Percentiles rank a stretch among this genome's conserved stretches.
Evolutionary conservation across 1,140 invertebrate species (phyloP).

Genomic region (Euura saliciscinereae): DNA sequence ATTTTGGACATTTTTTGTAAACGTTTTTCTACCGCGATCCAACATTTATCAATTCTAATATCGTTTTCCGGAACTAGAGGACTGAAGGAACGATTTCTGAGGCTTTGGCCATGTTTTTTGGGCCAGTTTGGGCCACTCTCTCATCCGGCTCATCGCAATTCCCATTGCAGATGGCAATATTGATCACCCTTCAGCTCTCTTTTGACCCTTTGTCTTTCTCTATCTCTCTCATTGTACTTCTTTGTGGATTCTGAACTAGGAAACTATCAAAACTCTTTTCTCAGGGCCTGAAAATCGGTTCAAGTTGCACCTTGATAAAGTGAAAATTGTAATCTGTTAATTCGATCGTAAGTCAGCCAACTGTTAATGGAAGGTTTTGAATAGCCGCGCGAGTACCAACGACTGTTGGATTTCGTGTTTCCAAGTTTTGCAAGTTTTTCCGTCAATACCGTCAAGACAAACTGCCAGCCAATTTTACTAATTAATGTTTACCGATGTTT

Average conservation of each 20-base stretch:
- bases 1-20: background rate
- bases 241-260: conserved; percentile 12
- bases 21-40: background rate
- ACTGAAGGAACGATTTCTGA: too few species aligned
- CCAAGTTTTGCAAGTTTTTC: conserved; percentile 20
- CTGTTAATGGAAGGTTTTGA: background rate
- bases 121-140: background rate
- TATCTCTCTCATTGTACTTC: conserved; percentile 6
- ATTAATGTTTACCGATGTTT: conserved; percentile 27
- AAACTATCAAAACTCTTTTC: background rate
- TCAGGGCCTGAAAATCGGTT: background rate
- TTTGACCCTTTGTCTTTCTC: conserved; percentile 11
- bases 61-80: background rate
- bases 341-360: background rate
- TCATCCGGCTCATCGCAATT: conserved; percentile 27
- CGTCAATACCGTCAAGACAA: conserved; percentile 22
- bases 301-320: background rate
- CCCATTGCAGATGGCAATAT: conserved; percentile 30
- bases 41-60: background rate
- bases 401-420: background rate
- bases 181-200: conserved; percentile 25
- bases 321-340: background rate
- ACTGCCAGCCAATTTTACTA: conserved; percentile 26
- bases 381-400: background rate
- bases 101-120: too few species aligned